Conservation (phyloP, 2,888 invertebrate genomes). For the Pristionchus exspectatus region DNA sequence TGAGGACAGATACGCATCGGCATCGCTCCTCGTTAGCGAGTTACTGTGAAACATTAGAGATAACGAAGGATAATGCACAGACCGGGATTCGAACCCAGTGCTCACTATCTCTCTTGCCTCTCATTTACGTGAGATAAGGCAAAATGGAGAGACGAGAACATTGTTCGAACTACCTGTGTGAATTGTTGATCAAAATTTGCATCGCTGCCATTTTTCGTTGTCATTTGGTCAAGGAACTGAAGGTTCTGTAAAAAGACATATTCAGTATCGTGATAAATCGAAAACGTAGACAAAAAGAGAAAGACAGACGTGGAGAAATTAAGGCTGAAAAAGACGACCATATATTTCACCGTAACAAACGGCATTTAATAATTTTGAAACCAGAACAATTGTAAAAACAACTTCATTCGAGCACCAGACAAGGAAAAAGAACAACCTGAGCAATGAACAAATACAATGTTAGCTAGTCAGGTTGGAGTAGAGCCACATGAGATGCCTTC, state of each 20-base stretch:
- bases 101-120: too few species aligned
- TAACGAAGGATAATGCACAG: too few species aligned
- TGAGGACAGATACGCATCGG: background rate
- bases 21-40: background rate
- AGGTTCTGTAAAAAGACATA: background rate
- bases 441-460: background rate
- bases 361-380: background rate
- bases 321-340: background rate
- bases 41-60: background rate
- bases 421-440: background rate
- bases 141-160: too few species aligned
- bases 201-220: background rate
- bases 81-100: too few species aligned
- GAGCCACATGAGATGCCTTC: background rate
- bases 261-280: background rate
- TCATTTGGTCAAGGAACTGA: background rate
- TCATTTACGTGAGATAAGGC: too few species aligned
- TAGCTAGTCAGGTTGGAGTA: background rate
- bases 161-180: background rate
- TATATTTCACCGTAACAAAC: background rate
- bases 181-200: background rate
- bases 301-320: too few species aligned
- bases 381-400: background rate
- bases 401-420: background rate
- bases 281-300: too few species aligned